Conservation (phyloP, 2,113 vertebrate genomes). For the Labeo catla region DNA sequence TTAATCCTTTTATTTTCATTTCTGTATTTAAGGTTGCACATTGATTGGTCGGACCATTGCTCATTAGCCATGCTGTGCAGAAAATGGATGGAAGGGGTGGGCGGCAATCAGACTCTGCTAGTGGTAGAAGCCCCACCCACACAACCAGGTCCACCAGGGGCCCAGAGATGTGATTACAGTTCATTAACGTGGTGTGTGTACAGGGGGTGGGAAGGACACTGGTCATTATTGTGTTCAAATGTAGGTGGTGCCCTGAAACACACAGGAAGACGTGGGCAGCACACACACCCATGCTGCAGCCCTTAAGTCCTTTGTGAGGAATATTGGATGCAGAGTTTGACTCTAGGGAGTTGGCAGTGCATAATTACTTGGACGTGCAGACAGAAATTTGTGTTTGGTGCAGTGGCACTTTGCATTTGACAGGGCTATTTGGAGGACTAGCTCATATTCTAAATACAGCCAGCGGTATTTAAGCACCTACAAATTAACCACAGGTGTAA, state of each 20-base stretch:
- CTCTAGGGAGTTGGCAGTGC: constrained; percentile 55
- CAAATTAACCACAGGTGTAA: constrained; percentile 39
- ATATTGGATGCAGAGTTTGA: constrained; percentile 53
- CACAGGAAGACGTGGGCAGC: constrained; percentile 58
- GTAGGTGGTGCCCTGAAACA: constrained; percentile 59
- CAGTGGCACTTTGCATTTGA: constrained; percentile 51
- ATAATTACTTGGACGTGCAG: constrained; percentile 50
- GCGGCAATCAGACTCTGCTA: constrained; percentile 57
- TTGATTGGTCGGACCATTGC: constrained; percentile 44
- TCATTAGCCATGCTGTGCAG: constrained; percentile 54
- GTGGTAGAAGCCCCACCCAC: constrained; percentile 58
- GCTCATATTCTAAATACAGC: constrained; percentile 29
- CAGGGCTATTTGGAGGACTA: constrained; percentile 28
- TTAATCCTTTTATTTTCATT: constrained; percentile 42
- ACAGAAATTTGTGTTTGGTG: constrained; percentile 26
- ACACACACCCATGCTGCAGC: constrained; percentile 52
- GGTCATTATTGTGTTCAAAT: constrained; percentile 58
- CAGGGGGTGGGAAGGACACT: constrained; percentile 59
- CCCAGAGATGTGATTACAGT: constrained; percentile 59
- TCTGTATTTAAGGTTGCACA: not conserved
- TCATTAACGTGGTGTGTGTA: constrained; percentile 58
- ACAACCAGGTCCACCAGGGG: constrained; percentile 53
- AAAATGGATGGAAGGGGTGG: constrained; percentile 48
- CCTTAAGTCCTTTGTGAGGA: constrained; percentile 53
- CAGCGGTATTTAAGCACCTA: constrained; percentile 24